phyloP scores from a whole-genome alignment of 2,888 invertebrate species.

The Anthophora plumipes region DNA sequence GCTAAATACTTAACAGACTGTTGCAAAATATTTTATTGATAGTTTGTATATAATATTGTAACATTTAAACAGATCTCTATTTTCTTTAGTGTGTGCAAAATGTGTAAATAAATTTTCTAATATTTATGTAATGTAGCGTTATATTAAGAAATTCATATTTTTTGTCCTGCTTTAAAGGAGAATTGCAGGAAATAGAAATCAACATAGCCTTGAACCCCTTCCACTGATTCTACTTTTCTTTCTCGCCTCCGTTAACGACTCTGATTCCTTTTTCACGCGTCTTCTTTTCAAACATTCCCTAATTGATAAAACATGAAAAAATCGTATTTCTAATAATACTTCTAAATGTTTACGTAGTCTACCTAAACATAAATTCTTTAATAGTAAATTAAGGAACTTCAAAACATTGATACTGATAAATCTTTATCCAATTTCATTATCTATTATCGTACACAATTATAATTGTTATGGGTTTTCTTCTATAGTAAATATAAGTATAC shows the following conservation, averaged over 20 bases:
- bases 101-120: neutral
- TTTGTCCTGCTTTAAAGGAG: constrained; percentile 38
- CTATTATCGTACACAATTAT: too few species aligned
- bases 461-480: too few species aligned
- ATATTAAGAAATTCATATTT: constrained; percentile 42
- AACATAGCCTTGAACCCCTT: constrained; percentile 64
- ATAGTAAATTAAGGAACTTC: neutral
- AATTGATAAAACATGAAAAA: neutral
- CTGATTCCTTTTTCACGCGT: constrained; percentile 17
- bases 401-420: neutral
- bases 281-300: neutral
- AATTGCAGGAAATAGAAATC: constrained; percentile 59
- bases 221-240: constrained; percentile 54
- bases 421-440: neutral
- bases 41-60: neutral
- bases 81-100: too few species aligned
- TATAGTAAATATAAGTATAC: too few species aligned
- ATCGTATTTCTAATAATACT: neutral
- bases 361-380: neutral
- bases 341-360: neutral
- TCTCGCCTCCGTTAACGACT: constrained; percentile 46
- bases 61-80: neutral
- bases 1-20: too few species aligned
- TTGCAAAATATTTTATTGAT: neutral
- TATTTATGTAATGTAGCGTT: neutral